Base-by-base conservation (phyloP, 2,797 vertebrate genomes). In the Champsocephalus esox region DNA sequence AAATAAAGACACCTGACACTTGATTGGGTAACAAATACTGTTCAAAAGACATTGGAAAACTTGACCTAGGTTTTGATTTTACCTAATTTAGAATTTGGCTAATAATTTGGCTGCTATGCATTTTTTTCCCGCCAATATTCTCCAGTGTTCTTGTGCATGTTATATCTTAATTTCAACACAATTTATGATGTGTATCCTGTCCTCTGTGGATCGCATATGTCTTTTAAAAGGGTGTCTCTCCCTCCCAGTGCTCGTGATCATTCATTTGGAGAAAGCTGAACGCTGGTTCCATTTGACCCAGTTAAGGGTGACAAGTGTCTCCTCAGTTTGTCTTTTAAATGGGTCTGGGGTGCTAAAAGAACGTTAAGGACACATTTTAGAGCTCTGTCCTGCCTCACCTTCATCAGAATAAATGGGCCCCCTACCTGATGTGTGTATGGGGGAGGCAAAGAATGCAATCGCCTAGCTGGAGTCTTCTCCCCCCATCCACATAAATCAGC, bases 261-360 rank as follows among this genome's bases (percentile, higher is more conserved):
- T 61, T 78, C 67, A 75, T 77, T 34, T 61, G 65, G 64, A 49
- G 43, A 41, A 70, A 77, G 32, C 24, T 69, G 66, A 64, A 56
- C 10, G n/a, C 12, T 49, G 52, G 12, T 68, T 75, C 50, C 41
- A 65, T 65, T 83, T 82, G 82, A 64, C 64, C 68, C n/a, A 61
- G 70, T 70, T 80, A 77, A 59, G 79, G 66, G 67, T 65, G 67
- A 78, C 62, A 67, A 77, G 66, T 68, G 70, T 43, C 60, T 70
- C 66, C 51, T 81, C 54, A 62, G 74, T 83, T 86, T 81, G 71
- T 75, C 82, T 83, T 79, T 78, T 75, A 82, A 82, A 83, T 65
- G 67, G 66, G 60, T 81, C 79, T 62, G 6, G 51, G 65, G 77
- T 32, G 77, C 72, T 52, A 58, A 81, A 72, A 58, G 49, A 67